phyloP scores from a whole-genome alignment of 2,888 invertebrate genomes.

The Ophioninae sp. region DNA sequence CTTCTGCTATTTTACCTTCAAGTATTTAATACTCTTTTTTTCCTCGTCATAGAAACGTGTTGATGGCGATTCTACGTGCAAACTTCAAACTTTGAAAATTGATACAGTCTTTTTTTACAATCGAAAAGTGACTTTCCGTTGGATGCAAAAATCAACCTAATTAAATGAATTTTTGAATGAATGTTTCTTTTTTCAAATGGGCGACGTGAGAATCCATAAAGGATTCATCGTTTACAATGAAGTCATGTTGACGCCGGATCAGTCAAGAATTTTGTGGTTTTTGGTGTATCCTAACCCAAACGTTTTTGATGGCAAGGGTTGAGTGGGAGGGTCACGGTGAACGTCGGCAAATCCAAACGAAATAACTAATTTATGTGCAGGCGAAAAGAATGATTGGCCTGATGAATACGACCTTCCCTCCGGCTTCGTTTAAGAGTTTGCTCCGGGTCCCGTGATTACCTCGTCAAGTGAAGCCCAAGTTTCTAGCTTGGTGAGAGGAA shows the following conservation, averaged over 20 bases:
- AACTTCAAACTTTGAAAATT: neutral
- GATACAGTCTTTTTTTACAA: neutral
- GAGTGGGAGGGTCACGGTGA: neutral
- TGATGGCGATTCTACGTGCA: neutral
- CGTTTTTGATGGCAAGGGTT: slow-evolving; percentile 12
- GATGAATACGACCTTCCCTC: slow-evolving; percentile 68
- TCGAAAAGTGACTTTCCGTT: neutral
- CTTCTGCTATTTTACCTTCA: neutral
- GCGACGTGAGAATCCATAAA: neutral
- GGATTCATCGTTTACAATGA: neutral
- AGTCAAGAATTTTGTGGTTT: slow-evolving; percentile 9
- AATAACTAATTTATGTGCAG: slow-evolving; percentile 66
- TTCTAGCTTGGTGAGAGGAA: slow-evolving; percentile 30
- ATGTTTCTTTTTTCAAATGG: neutral
- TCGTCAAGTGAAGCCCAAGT: slow-evolving; percentile 60
- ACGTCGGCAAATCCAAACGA: slow-evolving; percentile 59
- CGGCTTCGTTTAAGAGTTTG: slow-evolving; percentile 66
- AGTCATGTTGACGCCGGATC: neutral
- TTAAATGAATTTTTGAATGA: neutral
- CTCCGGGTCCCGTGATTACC: slow-evolving; percentile 63
- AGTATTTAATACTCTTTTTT: neutral
- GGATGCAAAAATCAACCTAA: neutral
- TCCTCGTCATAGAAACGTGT: neutral
- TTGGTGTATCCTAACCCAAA: neutral
- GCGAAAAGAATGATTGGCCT: slow-evolving; percentile 67